Base-by-base conservation (phyloP, 2,113 vertebrate genomes). In the Muntiacus muntjak region DNA sequence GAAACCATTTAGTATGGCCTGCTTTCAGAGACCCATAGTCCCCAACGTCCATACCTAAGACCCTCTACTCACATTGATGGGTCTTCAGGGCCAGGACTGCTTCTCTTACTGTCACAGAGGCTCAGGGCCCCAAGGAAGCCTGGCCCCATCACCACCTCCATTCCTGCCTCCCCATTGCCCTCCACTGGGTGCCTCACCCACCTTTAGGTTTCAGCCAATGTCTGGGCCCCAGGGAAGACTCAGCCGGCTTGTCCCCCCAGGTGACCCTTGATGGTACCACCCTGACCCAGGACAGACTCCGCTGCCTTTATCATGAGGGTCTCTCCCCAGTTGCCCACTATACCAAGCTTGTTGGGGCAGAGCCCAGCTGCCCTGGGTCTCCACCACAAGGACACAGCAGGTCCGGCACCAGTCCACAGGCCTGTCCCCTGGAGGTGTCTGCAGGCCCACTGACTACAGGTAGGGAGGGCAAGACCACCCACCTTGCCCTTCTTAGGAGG, bases 401-500 rank as follows among this genome's bases (percentile, higher is more conserved):
- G 45, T 15, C n/a, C 14, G 36, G 55, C 43, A 33, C 33, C 16
- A 3, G 1, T 33, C 67, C 15, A 3, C 33, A 33, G 64, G 50
- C 62, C 67, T 9, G 7, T n/a, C 12, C 17, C 81, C 12, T 4
- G 2, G 47, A 95, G 47, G 47, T 1, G 30, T 23, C 47, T 14
- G 9, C 7, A 23, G 28, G 7, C n/a, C 15, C 5, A 6, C 45
- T 6, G 36, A 23, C 21, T 25, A 23, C 0, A 14, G 15, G 28
- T 2, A 8, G 6, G 7, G 40, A 85, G 11, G 64, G 8, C 2
- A 10, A 7, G 33, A 30, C 26, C 9, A 97, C 99, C 97, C 92
- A 99, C 99, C 99, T 99, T 99, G 3, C 99, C 99, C 98, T 99
- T 99, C 99, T 99, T 99, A 89, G 99, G 99, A 11, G 99, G 99